These are phyloP conservation scores for Horisme vitalbata DNA, from an alignment of 2,888 invertebrate species.

Conservation along the genomic window DNA sequence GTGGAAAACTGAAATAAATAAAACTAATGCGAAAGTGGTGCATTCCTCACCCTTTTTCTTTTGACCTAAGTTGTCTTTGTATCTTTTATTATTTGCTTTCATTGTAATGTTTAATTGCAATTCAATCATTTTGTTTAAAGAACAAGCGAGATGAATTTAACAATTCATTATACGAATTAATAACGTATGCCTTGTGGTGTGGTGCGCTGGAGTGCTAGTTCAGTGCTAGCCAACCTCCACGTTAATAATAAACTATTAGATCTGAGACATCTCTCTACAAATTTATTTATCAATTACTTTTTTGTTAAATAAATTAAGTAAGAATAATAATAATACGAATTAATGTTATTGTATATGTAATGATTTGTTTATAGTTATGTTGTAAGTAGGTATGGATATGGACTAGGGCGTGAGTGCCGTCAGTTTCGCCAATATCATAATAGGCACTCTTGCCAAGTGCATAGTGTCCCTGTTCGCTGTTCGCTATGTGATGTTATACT, in stretches of 20 bases:
- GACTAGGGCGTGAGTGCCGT: background rate
- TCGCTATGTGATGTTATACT: conserved; percentile 47
- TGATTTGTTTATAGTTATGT: conserved; percentile 5
- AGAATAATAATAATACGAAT: conserved; percentile 1
- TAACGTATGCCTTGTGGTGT: too few relatives aligned
- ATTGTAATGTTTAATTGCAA: too few relatives aligned
- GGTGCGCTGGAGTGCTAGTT: conserved; percentile 20
- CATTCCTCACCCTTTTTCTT: too few relatives aligned
- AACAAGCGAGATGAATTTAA: too few relatives aligned
- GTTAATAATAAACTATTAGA: conserved; percentile 26
- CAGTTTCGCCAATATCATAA: conserved; percentile 28
- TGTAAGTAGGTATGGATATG: too few relatives aligned
- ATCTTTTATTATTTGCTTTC: too few relatives aligned
- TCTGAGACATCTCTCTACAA: conserved; percentile 31
- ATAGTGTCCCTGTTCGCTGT: too few relatives aligned
- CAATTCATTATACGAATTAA: too few relatives aligned
- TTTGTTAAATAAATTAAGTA: conserved; percentile 12
- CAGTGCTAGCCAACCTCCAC: conserved; percentile 7
- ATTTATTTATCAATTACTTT: conserved; percentile 5
- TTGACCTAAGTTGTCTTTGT: too few relatives aligned
- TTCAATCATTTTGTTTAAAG: too few relatives aligned
- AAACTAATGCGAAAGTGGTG: too few relatives aligned
- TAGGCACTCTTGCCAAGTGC: background rate
- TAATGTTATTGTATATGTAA: conserved; percentile 10
- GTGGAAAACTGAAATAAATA: too few relatives aligned